A percentile compares a stretch with the other conserved stretches of the same genome.
Evolutionary conservation across 1,140 invertebrate genomes (phyloP).

Genomic region (Drosophila watanabei): DNA sequence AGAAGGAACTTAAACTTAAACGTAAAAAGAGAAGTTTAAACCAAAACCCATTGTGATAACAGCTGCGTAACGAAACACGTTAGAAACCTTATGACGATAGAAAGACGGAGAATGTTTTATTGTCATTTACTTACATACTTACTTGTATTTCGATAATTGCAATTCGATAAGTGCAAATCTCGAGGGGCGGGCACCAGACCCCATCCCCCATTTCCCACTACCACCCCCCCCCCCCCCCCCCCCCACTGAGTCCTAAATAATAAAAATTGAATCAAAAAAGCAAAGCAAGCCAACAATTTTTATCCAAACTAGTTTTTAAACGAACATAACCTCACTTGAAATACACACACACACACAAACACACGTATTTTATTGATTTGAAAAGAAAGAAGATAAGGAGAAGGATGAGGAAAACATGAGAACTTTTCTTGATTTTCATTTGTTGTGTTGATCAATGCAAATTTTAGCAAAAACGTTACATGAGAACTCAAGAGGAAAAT

Average conservation of each 20-base stretch:
- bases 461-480: constrained; percentile 32
- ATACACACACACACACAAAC: constrained; percentile 28
- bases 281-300: constrained; percentile 63
- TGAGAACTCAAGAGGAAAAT: constrained; percentile 28
- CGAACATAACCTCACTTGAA: constrained; percentile 14
- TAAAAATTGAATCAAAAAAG: constrained; percentile 49
- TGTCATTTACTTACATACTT: constrained; percentile 52
- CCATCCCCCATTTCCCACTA: not conserved
- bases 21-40: constrained; percentile 45
- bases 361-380: constrained; percentile 45
- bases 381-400: constrained; percentile 4
- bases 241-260: constrained; percentile 35
- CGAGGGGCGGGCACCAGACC: constrained; percentile 7
- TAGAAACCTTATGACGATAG: constrained; percentile 39
- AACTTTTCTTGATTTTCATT: constrained; percentile 55
- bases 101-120: constrained; percentile 25
- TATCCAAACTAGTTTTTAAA: constrained; percentile 59
- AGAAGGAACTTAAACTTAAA: constrained; percentile 32
- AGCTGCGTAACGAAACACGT: constrained; percentile 52
- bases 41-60: constrained; percentile 67
- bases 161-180: constrained; percentile 40
- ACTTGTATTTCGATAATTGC: constrained; percentile 64
- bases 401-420: constrained; percentile 25
- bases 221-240: not conserved
- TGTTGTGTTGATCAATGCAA: constrained; percentile 64